Percentiles rank a stretch among this genome's conserved stretches.
These are phyloP conservation scores for Drepana falcataria DNA, from an alignment of 2,888 invertebrate species.

Conservation along the genomic window DNA sequence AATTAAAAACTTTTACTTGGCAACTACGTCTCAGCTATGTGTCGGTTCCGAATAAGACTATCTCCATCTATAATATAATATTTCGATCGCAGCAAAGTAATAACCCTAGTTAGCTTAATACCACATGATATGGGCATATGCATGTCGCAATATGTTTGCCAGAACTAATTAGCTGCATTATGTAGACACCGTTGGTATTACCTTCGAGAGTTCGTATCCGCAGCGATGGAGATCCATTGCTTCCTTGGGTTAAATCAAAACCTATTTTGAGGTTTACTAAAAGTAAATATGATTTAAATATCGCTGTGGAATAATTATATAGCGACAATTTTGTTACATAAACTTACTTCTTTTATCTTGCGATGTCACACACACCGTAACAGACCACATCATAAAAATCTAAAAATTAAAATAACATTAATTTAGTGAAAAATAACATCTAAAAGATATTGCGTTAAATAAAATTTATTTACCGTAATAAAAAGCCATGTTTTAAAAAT, in stretches of 20 bases:
- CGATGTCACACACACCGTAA: constrained; percentile 22
- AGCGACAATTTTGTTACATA: constrained; percentile 1
- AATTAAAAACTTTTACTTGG: too few relatives aligned
- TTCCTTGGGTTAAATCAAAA: constrained; percentile 49
- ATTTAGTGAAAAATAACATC: constrained; percentile 2
- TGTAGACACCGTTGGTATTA: constrained; percentile 14
- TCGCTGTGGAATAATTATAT: not conserved
- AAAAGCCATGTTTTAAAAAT: constrained; percentile 31
- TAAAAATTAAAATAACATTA: constrained; percentile 13
- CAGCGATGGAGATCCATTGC: constrained; percentile 40
- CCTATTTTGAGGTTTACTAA: constrained; percentile 55
- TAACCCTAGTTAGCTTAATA: too few relatives aligned
- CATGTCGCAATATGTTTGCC: too few relatives aligned
- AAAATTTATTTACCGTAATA: constrained; percentile 31
- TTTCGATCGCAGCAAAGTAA: too few relatives aligned
- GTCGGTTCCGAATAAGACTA: too few relatives aligned
- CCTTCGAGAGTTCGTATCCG: constrained; percentile 48
- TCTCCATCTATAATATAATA: too few relatives aligned
- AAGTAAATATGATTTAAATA: constrained; percentile 19
- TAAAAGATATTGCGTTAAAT: constrained; percentile 5
- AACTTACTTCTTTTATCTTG: constrained; percentile 37
- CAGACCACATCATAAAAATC: constrained; percentile 22
- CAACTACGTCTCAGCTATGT: too few relatives aligned
- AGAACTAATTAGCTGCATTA: not conserved
- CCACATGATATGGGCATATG: too few relatives aligned